phyloP scores from a whole-genome alignment of 2,888 invertebrate species.

The Caenorhabditis sp. region DNA sequence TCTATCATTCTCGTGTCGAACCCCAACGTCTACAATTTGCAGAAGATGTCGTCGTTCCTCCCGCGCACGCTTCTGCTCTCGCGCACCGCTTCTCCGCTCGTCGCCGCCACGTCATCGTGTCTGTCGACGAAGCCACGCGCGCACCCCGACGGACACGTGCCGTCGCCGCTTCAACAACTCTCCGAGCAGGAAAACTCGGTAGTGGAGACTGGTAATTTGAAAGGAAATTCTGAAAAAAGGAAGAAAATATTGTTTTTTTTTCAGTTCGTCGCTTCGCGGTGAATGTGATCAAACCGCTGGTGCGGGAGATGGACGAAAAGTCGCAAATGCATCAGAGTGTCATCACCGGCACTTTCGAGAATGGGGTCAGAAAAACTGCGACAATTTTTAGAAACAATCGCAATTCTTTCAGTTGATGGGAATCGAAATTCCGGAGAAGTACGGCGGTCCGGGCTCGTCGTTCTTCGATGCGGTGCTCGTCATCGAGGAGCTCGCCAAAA shows the following conservation, averaged over 20 bases:
- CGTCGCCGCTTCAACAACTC: slow-evolving; percentile 50
- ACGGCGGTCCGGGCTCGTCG: slow-evolving; percentile 87
- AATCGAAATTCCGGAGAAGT: slow-evolving; percentile 89
- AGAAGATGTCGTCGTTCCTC: slow-evolving; percentile 35
- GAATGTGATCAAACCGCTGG: slow-evolving; percentile 90
- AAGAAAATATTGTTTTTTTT: slow-evolving; percentile 71
- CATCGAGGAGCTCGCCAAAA: slow-evolving; percentile 92
- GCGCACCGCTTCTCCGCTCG: slow-evolving; percentile 20
- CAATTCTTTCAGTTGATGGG: slow-evolving; percentile 85
- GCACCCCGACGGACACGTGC: slow-evolving; percentile 22
- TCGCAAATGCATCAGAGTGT: slow-evolving; percentile 86
- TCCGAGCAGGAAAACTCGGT: slow-evolving; percentile 52
- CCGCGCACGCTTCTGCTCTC: slow-evolving; percentile 30
- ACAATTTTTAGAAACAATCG: no score
- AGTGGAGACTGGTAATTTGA: slow-evolving; percentile 38
- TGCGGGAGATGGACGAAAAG: slow-evolving; percentile 93
- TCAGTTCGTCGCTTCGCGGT: slow-evolving; percentile 90
- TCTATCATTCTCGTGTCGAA: no score
- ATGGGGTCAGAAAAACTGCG: slow-evolving; percentile 86
- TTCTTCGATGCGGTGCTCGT: slow-evolving; percentile 92
- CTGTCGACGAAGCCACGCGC: slow-evolving; percentile 48
- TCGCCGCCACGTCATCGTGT: slow-evolving; percentile 9
- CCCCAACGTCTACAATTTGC: no score
- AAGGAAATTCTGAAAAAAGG: not conserved
- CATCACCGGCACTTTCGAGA: slow-evolving; percentile 86